phyloP scores from a whole-genome alignment of 2,888 invertebrate genomes.

The Sicus ferrugineus region DNA sequence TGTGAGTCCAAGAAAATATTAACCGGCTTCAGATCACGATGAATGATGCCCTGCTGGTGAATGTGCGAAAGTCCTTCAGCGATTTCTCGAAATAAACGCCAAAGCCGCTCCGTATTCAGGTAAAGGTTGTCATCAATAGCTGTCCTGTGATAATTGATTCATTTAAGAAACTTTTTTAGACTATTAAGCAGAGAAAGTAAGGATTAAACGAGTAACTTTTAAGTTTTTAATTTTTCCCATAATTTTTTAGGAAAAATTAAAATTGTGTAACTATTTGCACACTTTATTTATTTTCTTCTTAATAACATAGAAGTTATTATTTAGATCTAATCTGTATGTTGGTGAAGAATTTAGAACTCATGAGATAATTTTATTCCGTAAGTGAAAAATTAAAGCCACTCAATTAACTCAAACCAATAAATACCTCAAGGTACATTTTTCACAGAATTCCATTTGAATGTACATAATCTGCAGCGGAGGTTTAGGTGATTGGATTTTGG shows the following conservation, averaged over 20 bases:
- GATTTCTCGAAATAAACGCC: slow-evolving; percentile 94
- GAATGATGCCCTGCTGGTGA: slow-evolving; percentile 90
- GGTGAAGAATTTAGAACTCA: too few species aligned
- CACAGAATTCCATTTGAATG: slow-evolving; percentile 99
- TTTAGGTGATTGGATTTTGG: slow-evolving; percentile 53
- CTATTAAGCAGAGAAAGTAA: too few species aligned
- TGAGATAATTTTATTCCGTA: too few species aligned
- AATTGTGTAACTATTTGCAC: too few species aligned
- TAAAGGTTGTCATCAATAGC: slow-evolving; percentile 86
- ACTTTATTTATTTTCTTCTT: too few species aligned
- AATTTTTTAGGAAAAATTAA: too few species aligned
- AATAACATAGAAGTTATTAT: too few species aligned
- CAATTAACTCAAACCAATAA: too few species aligned
- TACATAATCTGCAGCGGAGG: slow-evolving; percentile 72
- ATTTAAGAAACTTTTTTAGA: neutral
- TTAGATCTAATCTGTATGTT: too few species aligned
- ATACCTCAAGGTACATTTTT: slow-evolving; percentile 87
- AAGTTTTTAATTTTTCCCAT: too few species aligned
- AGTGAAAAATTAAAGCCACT: too few species aligned
- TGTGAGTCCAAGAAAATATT: slow-evolving; percentile 95
- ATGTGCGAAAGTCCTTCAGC: slow-evolving; percentile 89
- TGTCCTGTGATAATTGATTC: slow-evolving; percentile 65
- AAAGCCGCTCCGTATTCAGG: slow-evolving; percentile 80
- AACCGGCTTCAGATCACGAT: slow-evolving; percentile 85
- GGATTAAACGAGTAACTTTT: too few species aligned